Base-by-base conservation (phyloP, 1,140 invertebrate genomes). In the Aphelinus atriplicis region DNA sequence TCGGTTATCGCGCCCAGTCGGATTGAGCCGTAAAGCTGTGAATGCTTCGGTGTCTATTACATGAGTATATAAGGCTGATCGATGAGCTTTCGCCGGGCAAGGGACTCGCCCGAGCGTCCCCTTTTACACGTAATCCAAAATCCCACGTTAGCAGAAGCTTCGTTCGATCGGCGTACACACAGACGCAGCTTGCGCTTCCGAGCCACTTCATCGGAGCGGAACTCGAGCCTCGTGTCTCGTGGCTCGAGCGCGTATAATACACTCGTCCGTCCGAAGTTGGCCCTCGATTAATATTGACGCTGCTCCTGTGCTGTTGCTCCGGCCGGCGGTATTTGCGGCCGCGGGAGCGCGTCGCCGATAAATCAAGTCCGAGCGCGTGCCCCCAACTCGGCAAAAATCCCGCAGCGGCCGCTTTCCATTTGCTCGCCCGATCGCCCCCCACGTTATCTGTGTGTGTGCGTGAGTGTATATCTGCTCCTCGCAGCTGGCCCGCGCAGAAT, bases 71-170 rank as follows among this genome's bases (percentile, higher is more conserved):
- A 26, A 26, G 26, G 26, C 26, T 43, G 50, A 66, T 66, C 64
- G 64, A 66, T 55, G 64, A 0, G 26, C 26, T 55, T 66, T 55
- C 50, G 50, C 56, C 51, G 64, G 53, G n/a, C 51, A 45, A 55
- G 58, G 42, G 56, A n/a, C 56, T 61, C 26, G 3, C 58, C 42
- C 26, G 5, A 2, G 9, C 3, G 5, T 6, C n/a, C 51, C 7
- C 51, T 56, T 56, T 65, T 56, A 55, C 42, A 7, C 43, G 64
- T 66, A 66, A 66, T 66, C 63, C 63, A 42, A 65, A 65, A 65
- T 65, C 51, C n/a, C 51, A 2, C 64, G 64, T 10, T 66, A 55
- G 5, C 64, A 3, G n/a, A 55, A 53, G 26, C 42, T 26, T 26
- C 26, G 26, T 26, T 26, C 26, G 26, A 26, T 26, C 26, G 26